Conservation (phyloP, 1,140 invertebrate genomes). For the Helicoverpa armigera region DNA sequence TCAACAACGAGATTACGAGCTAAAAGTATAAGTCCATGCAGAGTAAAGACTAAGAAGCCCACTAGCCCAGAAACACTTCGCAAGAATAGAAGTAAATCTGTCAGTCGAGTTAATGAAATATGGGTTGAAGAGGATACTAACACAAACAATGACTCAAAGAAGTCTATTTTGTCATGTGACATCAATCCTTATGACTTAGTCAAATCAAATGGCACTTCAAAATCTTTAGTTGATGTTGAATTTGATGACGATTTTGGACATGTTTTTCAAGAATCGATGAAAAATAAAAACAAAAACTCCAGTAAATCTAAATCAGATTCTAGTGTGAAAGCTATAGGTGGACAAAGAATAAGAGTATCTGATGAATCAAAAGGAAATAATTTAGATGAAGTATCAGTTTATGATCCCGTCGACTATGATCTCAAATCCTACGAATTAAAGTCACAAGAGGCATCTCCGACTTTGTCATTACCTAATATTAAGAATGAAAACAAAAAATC, state of each 20-base stretch:
- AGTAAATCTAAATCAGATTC: conserved; percentile 77
- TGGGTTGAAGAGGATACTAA: conserved; percentile 84
- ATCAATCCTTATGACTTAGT: conserved; percentile 95
- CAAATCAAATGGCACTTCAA: conserved; percentile 79
- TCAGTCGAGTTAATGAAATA: conserved; percentile 82
- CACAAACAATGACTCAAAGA: conserved; percentile 85
- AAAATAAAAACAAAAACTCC: conserved; percentile 63
- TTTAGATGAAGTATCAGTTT: conserved; percentile 75
- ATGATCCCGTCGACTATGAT: conserved; percentile 83
- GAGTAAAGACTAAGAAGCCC: conserved; percentile 81
- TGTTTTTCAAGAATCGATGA: conserved; percentile 74
- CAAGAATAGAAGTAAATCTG: conserved; percentile 84
- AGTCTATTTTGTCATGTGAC: conserved; percentile 94
- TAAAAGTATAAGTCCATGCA: conserved; percentile 88
- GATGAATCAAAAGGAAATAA: conserved; percentile 75
- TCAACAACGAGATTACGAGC: conserved; percentile 86
- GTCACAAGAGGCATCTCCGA: conserved; percentile 72
- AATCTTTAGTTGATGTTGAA: conserved; percentile 77
- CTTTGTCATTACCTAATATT: conserved; percentile 79
- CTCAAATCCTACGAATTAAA: conserved; percentile 81
- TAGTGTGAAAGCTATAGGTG: conserved; percentile 87
- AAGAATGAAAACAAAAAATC: conserved; percentile 80
- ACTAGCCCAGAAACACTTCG: conserved; percentile 77
- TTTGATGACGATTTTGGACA: conserved; percentile 80
- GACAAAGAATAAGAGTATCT: conserved; percentile 87